Base-by-base conservation (phyloP, 2,113 vertebrate species). In the Neofelis nebulosa region DNA sequence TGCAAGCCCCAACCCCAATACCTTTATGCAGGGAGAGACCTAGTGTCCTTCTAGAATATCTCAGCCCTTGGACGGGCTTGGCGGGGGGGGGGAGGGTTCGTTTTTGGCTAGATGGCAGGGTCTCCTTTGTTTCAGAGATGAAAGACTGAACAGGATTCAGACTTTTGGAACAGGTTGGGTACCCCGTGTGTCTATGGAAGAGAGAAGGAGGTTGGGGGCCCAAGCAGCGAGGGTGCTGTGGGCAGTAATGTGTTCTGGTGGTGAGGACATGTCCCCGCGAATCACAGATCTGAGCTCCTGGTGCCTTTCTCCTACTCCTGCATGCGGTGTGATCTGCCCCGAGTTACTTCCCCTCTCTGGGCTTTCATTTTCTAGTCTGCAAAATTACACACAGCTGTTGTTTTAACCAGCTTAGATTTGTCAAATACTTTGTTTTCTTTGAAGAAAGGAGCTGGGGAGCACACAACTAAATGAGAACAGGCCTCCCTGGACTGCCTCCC, bases 51-150 rank as follows among this genome's bases (percentile, higher is more conserved):
- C 69, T 65, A 31, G 88, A 68, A 41, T 48, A 52, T 36, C n/a
- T 52, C 23, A 19, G 66, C 50, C 52, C 74, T 86, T 76, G 48
- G 57, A 61, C 57, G 23, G 57, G 61, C 33, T 65, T 50, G 69
- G n/a, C n/a, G n/a, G n/a, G 38, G 61, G 52, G n/a, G 33, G 18
- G 61, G 52, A 48, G n/a, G 41, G 23, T 95, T 50, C 69, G n/a
- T 91, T 36, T 92, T 55, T 76, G 71, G 38, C n/a, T 63, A 79
- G 23, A 88, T 93, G 90, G 61, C 92, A 95, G 68, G 33, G 92
- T 96, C 82, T 95, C 36, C 96, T 89, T 96, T 95, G 69, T 86
- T 90, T 89, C 90, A 29, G 76, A 97, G 80, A n/a, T 89, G 90
- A 87, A 88, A 89, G 87, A 73, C 63, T 69, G 41, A 16, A n/a